Base-by-base conservation (phyloP, 1,140 invertebrate species). In the Trachymyrmex septentrionalis region DNA sequence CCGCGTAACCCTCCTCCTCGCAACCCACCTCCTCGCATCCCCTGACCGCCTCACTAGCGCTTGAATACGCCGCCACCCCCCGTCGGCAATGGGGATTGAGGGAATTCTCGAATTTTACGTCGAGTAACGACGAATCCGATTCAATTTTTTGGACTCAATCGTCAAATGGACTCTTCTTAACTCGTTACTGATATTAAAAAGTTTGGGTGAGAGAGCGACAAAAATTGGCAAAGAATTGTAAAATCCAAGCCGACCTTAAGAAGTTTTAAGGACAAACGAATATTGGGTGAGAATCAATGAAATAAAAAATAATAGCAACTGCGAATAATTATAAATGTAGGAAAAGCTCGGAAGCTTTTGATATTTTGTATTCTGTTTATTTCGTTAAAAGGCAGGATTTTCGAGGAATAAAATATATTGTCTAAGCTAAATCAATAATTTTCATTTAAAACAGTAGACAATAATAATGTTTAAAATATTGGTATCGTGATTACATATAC, bases 81-180 rank as follows among this genome's bases (percentile, higher is more conserved):
- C 34, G 12, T 34, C 53, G 27, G 59, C 57, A 44, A 76, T 63
- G 55, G 24, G 34, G 21, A 85, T 76, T 27, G 71, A 85, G 81
- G 50, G 66, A 81, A 81, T 53, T 76, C 73, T 73, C 57, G 55
- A 84, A 84, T 82, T 82, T 82, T 38, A n/a, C 21, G 14, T 80
- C 48, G 48, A 38, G 10, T 55, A 53, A 53, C n/a, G 19, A 14
- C 55, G 14, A 55, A 48, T 73, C 3, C 64, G 34, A 61, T 19
- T 59, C 24, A 63, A 84, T 75, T 73, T 84, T 82, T 72, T 75
- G 6, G 38, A 63, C 2, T 27, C 16, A 16, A 59, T 48, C 7
- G 4, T 14, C 21, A 5, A 24, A 67, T 53, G 61, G 63, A 16
- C 3, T 24, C n/a, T 24, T 10, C 48, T 71, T 71, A 34, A 67